phyloP scores from a whole-genome alignment of 2,113 vertebrate species.

The Oreotrochilus melanogaster region DNA sequence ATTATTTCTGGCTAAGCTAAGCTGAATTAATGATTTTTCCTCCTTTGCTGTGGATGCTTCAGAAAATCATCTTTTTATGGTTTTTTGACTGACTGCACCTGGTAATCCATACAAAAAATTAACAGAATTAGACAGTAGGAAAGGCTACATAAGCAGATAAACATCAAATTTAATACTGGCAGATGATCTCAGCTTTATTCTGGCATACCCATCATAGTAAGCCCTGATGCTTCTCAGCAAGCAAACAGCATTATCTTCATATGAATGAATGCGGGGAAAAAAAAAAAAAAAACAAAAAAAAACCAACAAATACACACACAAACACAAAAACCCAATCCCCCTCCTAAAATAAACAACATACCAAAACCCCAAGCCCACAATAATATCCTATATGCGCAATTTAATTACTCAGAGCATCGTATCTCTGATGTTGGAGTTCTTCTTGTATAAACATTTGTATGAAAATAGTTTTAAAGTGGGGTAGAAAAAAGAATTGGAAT shows the following conservation, averaged over 20 bases:
- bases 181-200: background rate
- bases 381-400: background rate
- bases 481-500: background rate
- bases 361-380: rapidly evolving
- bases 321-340: background rate
- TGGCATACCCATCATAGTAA: background rate
- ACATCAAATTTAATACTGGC: background rate
- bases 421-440: background rate
- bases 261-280: background rate
- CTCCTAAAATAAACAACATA: background rate
- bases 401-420: background rate
- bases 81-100: background rate
- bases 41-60: background rate
- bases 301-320: background rate
- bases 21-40: background rate
- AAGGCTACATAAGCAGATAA: background rate
- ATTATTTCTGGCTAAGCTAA: background rate
- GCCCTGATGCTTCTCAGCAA: background rate
- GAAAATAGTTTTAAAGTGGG: background rate
- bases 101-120: background rate
- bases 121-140: background rate
- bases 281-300: background rate
- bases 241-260: background rate
- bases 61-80: background rate
- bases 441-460: background rate